A percentile compares a stretch with the other conserved stretches of the same genome.
phyloP scores from a whole-genome alignment of 2,797 vertebrate genomes.

The Pithecia hirsuta region DNA sequence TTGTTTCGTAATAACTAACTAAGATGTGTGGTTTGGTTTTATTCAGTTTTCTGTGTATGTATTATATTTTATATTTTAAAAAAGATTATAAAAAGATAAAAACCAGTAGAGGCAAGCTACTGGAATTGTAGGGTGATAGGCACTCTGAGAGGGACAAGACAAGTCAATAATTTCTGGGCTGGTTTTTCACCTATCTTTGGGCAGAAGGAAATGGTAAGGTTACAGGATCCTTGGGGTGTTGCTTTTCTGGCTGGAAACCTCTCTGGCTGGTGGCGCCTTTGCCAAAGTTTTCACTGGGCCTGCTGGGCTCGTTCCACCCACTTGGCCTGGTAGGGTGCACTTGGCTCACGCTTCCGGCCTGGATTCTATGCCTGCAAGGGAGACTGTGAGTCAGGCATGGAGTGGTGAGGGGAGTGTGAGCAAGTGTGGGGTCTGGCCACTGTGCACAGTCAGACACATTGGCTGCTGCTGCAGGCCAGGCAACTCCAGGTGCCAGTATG shows the following conservation, averaged over 20 bases:
- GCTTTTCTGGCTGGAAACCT: neutral
- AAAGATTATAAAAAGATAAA: neutral
- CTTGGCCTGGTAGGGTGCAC: neutral
- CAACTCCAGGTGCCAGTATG: neutral
- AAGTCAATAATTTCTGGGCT: neutral
- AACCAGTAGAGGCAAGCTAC: neutral
- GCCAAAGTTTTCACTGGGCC: neutral
- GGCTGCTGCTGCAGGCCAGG: neutral
- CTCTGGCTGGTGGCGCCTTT: neutral
- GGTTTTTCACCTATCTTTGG: neutral
- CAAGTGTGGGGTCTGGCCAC: neutral
- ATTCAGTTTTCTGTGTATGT: neutral
- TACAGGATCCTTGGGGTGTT: neutral
- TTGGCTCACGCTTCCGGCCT: neutral
- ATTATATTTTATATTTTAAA: neutral
- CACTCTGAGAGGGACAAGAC: rapidly evolving
- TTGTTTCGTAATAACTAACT: neutral
- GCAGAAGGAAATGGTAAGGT: neutral
- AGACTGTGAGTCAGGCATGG: neutral
- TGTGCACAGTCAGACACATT: neutral
- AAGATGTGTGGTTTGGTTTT: neutral
- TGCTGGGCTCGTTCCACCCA: neutral
- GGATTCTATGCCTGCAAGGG: neutral
- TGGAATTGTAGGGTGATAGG: neutral
- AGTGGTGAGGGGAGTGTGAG: neutral